phyloP scores from a whole-genome alignment of 2,888 invertebrate genomes.

The Liopterus haemorrhoidalis region DNA sequence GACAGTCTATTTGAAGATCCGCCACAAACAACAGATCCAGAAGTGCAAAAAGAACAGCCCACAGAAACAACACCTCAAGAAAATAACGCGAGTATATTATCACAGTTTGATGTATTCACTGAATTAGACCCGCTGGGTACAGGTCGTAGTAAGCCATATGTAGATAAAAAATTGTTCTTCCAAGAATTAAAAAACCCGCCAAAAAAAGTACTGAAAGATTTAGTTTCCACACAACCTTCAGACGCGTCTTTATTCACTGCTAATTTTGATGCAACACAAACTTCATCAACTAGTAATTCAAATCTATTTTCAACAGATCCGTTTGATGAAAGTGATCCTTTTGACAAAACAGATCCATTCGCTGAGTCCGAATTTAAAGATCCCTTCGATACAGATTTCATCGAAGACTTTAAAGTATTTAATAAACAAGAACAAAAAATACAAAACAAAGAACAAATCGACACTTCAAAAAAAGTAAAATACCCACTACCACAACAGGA shows the following conservation, averaged over 20 bases:
- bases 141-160: constrained; percentile 84
- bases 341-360: constrained; percentile 64
- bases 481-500: constrained; percentile 24
- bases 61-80: constrained; percentile 4
- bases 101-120: constrained; percentile 78
- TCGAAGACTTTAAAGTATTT: constrained; percentile 36
- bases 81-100: constrained; percentile 37
- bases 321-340: constrained; percentile 65
- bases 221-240: constrained; percentile 47
- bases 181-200: constrained; percentile 92
- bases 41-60: constrained; percentile 3
- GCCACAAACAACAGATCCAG: constrained; percentile 27
- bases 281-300: constrained; percentile 26
- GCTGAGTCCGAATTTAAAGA: constrained; percentile 56
- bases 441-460: constrained; percentile 35
- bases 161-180: constrained; percentile 94
- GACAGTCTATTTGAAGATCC: constrained; percentile 42
- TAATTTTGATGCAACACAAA: constrained; percentile 20
- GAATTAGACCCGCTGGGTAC: constrained; percentile 91
- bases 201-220: constrained; percentile 85
- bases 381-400: constrained; percentile 55
- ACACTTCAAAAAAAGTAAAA: constrained; percentile 34
- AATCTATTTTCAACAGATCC: constrained; percentile 54
- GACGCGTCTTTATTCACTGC: constrained; percentile 13
- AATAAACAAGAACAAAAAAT: constrained; percentile 28